Conservation (phyloP, 2,113 vertebrate genomes). For the Egretta garzetta region DNA sequence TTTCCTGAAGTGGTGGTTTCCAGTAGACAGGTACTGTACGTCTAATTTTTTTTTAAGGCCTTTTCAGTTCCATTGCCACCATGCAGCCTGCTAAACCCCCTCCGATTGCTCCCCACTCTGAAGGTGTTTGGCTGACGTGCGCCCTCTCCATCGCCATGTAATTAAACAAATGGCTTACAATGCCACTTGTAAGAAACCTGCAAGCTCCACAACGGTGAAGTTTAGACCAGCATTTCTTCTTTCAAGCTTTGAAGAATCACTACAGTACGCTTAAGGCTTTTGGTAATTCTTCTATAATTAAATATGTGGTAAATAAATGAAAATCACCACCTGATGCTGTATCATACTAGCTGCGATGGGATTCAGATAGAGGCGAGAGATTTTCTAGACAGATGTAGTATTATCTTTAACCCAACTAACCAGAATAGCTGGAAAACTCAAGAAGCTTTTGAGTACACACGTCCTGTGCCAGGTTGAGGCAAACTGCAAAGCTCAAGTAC, state of each 20-base stretch:
- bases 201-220: not conserved
- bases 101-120: not conserved
- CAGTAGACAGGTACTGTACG: not conserved
- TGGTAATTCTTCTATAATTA: not conserved
- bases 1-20: not conserved
- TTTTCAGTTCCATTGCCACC: not conserved
- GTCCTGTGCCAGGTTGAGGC: not conserved
- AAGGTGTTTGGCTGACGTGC: rapidly evolving
- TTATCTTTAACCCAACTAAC: not conserved
- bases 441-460: rapidly evolving
- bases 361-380: not conserved
- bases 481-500: not conserved
- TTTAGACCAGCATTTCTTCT: not conserved
- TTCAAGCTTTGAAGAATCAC: not conserved
- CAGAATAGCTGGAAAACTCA: not conserved
- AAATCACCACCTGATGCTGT: not conserved
- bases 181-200: not conserved
- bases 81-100: not conserved
- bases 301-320: not conserved
- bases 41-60: not conserved
- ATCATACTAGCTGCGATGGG: not conserved
- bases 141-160: rapidly evolving
- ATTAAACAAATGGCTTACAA: not conserved
- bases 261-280: not conserved
- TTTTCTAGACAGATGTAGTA: not conserved